Base-by-base conservation (phyloP, 2,888 invertebrate species). In the Cheilosia pagana region DNA sequence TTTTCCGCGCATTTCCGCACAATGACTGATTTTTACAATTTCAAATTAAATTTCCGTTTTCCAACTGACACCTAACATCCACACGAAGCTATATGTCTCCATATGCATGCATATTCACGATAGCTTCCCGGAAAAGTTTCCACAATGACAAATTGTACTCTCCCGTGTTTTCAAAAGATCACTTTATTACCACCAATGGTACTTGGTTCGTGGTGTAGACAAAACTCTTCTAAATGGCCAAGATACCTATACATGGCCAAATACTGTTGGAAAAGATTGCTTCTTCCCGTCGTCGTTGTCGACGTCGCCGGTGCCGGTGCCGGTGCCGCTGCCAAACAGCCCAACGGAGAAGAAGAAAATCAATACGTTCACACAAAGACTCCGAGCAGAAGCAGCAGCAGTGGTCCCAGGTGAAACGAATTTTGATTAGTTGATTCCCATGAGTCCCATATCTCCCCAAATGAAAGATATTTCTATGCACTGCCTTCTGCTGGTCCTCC, bases 401-500 rank as follows among this genome's bases (percentile, higher is more conserved):
- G 62, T 86, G 74, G 88, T 89, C 91, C 91, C 91, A 90, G 90
- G 89, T 90, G 91, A 89, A 89, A 89, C 89, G 89, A 91, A 91
- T 91, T 91, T 91, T 91, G 91, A 91, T 91, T 91, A 91, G 91
- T 91, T 90, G 88, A 90, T 88, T 89, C 91, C 90, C 91, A 85
- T 82, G 91, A 89, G 91, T 89, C 88, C 89, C 91, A 91, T 91
- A 91, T 90, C 91, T 91, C 90, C 91, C 88, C 88, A 81, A 77
- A 81, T 81, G 79, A 81, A 87, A 86, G 74, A 83, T 86, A 79
- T 74, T 86, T 86, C 82, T 81, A 83, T 83, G 75, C 86, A 71
- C 82, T 81, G 83, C 77, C 81, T 85, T 81, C 81, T 75, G 75
- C 62, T 83, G 60, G 71, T 52, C 67, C 63, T 78, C 67, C 63